A percentile compares a stretch with the other conserved stretches of the same genome.
These are phyloP conservation scores for Dynastes grantii DNA, from an alignment of 2,888 invertebrate species.

Conservation along the genomic window DNA sequence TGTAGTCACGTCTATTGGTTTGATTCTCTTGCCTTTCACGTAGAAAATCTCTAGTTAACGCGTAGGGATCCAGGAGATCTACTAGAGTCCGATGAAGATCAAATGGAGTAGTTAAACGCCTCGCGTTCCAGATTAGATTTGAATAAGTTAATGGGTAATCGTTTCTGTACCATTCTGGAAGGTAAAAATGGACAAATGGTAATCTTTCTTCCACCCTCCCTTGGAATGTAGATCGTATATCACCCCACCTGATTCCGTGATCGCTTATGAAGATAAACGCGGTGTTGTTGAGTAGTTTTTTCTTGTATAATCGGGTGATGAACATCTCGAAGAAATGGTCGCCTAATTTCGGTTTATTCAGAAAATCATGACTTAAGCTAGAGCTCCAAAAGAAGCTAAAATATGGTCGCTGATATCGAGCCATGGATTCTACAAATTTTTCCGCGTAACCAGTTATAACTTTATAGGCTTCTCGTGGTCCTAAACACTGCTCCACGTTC, in stretches of 20 bases:
- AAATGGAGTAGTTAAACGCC: conserved; percentile 86
- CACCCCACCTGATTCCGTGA: conserved; percentile 92
- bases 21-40: conserved; percentile 65
- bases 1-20: conserved; percentile 76
- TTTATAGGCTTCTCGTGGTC: conserved; percentile 79
- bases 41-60: conserved; percentile 70
- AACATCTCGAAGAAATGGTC: conserved; percentile 78
- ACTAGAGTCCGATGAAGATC: conserved; percentile 87
- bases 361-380: conserved; percentile 87
- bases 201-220: conserved; percentile 90
- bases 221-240: conserved; percentile 87
- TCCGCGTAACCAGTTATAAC: conserved; percentile 82
- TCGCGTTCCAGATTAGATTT: conserved; percentile 79
- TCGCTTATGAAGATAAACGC: conserved; percentile 86
- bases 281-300: conserved; percentile 78
- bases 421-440: conserved; percentile 77
- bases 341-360: conserved; percentile 84
- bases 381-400: conserved; percentile 91
- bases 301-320: conserved; percentile 73
- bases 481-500: conserved; percentile 82
- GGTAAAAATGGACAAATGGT: conserved; percentile 82
- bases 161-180: conserved; percentile 82
- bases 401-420: conserved; percentile 75
- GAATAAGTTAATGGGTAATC: conserved; percentile 76
- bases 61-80: conserved; percentile 76